A percentile compares a stretch with the other conserved stretches of the same genome.
Evolutionary conservation across 2,113 vertebrate species (phyloP).

Genomic region (Carassius carassius): DNA sequence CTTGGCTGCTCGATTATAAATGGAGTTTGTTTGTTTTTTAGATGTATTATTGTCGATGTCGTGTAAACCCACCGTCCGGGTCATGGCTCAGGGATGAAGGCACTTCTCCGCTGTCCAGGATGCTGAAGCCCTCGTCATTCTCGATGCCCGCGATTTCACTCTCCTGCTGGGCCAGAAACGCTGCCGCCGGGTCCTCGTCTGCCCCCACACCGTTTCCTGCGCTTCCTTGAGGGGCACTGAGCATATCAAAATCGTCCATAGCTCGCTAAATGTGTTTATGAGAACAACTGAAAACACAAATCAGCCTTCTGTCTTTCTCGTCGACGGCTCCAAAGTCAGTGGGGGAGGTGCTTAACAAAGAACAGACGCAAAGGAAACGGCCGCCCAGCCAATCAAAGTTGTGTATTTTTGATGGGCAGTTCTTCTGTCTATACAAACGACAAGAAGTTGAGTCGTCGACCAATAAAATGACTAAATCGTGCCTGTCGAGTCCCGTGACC

Average conservation of each 20-base stretch:
- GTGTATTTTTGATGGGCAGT: constrained; percentile 41
- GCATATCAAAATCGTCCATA: constrained; percentile 81
- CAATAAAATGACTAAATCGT: constrained; percentile 64
- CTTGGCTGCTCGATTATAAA: not conserved
- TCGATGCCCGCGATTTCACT: constrained; percentile 92
- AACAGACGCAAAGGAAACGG: not conserved
- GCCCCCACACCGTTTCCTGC: constrained; percentile 74
- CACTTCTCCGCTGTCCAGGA: constrained; percentile 88
- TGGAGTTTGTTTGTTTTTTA: not conserved
- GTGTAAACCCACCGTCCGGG: constrained; percentile 67
- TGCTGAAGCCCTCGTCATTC: constrained; percentile 88
- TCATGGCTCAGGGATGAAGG: constrained; percentile 74
- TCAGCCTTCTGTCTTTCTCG: constrained; percentile 47
- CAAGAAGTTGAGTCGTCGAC: constrained; percentile 21
- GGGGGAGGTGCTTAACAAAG: constrained; percentile 48
- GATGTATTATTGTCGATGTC: not conserved
- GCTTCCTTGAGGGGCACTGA: constrained; percentile 66
- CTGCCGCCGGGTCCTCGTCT: constrained; percentile 90
- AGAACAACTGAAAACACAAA: constrained; percentile 23
- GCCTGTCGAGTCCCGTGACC: constrained; percentile 70
- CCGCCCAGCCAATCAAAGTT: constrained; percentile 38
- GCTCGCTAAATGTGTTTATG: not conserved
- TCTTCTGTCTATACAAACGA: constrained; percentile 42
- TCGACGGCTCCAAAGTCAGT: constrained; percentile 50
- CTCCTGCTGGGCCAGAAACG: constrained; percentile 90